Percentiles rank a stretch among this genome's conserved stretches.
Conservation (phyloP, 2,797 vertebrate species). For the Characodon lateralis region DNA sequence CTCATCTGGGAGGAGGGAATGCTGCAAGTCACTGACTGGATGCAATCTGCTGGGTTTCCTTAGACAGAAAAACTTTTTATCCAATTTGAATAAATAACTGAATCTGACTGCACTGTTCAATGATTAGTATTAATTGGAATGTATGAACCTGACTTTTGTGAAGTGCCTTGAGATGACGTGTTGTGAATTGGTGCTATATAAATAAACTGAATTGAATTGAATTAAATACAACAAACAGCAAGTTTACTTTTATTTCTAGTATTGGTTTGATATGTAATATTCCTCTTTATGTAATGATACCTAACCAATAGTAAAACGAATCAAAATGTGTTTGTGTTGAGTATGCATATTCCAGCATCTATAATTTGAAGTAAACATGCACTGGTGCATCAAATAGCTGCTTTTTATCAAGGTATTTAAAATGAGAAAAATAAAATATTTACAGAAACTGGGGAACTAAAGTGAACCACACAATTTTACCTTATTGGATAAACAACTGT, state of each 20-base stretch:
- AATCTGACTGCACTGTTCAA: too few species aligned
- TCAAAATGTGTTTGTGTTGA: neutral
- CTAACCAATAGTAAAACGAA: neutral
- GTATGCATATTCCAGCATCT: too few species aligned
- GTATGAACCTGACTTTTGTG: too few species aligned
- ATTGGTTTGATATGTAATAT: neutral
- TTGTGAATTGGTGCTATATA: too few species aligned
- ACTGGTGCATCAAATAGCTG: neutral
- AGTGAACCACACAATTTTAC: neutral
- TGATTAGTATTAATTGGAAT: too few species aligned
- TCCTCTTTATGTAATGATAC: neutral
- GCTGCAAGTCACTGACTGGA: too few species aligned
- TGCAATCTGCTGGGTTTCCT: too few species aligned
- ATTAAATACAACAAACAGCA: slow-evolving; percentile 38
- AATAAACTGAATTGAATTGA: too few species aligned
- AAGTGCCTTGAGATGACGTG: too few species aligned
- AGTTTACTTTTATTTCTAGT: neutral
- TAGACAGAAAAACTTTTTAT: too few species aligned
- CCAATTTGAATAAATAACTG: too few species aligned
- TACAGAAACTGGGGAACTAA: neutral
- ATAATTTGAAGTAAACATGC: neutral
- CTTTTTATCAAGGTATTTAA: neutral
- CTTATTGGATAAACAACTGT: neutral
- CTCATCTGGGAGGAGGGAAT: too few species aligned
- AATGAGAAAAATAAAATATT: neutral